phyloP scores from a whole-genome alignment of 2,113 vertebrate species.

The Antechinus stuartii region DNA sequence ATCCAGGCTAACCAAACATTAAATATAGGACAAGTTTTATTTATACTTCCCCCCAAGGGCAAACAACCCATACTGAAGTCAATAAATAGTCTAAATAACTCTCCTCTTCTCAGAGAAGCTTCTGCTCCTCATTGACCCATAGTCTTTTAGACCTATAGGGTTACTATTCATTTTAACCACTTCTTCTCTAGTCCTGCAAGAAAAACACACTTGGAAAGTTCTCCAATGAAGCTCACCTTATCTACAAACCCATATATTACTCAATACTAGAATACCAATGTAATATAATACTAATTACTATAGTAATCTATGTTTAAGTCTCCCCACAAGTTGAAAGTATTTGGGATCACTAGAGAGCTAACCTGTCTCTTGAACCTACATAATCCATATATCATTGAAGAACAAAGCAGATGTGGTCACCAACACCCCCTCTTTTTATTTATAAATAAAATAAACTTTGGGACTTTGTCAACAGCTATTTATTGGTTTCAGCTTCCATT shows the following conservation, averaged over 20 bases:
- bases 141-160: neutral
- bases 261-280: neutral
- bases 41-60: neutral
- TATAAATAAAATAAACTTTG: neutral
- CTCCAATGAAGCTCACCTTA: neutral
- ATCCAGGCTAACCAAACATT: neutral
- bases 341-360: neutral
- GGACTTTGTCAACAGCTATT: neutral
- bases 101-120: neutral
- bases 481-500: neutral
- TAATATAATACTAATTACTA: neutral
- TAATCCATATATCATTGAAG: neutral
- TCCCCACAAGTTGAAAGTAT: neutral
- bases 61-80: neutral
- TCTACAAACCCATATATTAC: neutral
- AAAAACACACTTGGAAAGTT: neutral
- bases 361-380: neutral
- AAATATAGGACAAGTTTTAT: neutral
- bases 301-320: neutral
- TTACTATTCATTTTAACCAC: neutral
- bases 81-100: neutral
- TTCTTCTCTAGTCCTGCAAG: neutral
- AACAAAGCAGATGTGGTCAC: neutral
- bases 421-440: neutral
- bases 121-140: neutral